Percentiles rank a stretch among this genome's conserved stretches.
These are phyloP conservation scores for Mesoclemmys tuberculata DNA, from an alignment of 2,113 vertebrate species.

Conservation along the genomic window DNA sequence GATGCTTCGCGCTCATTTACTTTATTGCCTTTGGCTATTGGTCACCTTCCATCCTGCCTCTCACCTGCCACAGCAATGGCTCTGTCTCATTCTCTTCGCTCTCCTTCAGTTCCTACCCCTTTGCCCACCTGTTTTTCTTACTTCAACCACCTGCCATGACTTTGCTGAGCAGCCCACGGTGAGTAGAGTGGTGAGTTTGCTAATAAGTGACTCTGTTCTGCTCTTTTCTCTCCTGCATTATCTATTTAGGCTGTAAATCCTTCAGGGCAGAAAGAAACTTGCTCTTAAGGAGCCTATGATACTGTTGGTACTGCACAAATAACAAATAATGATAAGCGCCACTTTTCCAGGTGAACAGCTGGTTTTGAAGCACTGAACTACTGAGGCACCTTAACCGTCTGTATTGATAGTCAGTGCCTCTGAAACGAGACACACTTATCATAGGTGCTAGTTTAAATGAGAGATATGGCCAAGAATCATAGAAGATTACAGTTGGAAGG, in stretches of 20 bases:
- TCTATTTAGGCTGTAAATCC: background rate
- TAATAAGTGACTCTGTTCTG: background rate
- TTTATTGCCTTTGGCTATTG: background rate
- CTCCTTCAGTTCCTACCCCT: accelerated
- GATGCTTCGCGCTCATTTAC: background rate
- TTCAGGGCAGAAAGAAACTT: background rate
- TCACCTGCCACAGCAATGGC: background rate
- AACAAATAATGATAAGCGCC: background rate
- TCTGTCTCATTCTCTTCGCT: background rate
- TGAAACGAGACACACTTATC: background rate
- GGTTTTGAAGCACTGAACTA: background rate
- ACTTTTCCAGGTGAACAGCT: background rate
- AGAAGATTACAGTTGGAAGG: no score
- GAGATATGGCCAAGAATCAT: background rate
- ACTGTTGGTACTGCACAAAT: background rate
- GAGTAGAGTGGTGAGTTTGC: background rate
- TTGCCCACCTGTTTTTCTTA: background rate
- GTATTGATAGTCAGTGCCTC: background rate
- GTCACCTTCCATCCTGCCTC: background rate
- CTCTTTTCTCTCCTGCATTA: background rate
- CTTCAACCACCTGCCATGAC: background rate
- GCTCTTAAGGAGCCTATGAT: background rate
- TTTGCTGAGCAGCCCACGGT: background rate
- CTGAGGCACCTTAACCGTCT: background rate
- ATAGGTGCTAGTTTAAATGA: background rate